Conservation (phyloP, 2,888 invertebrate species). For the Blera fallax region DNA sequence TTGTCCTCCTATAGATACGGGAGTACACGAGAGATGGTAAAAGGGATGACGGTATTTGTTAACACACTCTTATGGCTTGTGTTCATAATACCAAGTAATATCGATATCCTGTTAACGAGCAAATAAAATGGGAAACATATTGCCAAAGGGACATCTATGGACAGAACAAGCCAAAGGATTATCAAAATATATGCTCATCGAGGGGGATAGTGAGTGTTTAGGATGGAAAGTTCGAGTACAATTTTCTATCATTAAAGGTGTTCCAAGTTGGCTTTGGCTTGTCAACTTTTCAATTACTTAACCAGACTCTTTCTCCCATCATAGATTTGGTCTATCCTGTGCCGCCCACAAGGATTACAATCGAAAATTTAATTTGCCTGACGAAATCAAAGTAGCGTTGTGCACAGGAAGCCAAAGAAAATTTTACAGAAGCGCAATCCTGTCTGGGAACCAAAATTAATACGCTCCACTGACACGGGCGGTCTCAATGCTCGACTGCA, state of each 20-base stretch:
- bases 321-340: background rate
- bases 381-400: slow-evolving; percentile 7
- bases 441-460: slow-evolving; percentile 39
- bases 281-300: slow-evolving; percentile 38
- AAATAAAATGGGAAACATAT: slow-evolving; percentile 33
- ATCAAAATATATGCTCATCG: background rate
- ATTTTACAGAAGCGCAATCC: slow-evolving; percentile 8
- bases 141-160: slow-evolving; percentile 4
- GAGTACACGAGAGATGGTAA: background rate
- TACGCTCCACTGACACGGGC: slow-evolving; percentile 49
- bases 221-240: background rate
- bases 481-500: slow-evolving; percentile 48
- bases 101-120: slow-evolving; percentile 55
- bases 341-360: background rate
- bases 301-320: background rate
- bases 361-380: slow-evolving; percentile 14
- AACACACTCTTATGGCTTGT: slow-evolving; percentile 36
- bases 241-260: background rate
- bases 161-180: background rate
- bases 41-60: slow-evolving; percentile 1
- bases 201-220: background rate
- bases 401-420: slow-evolving; percentile 28
- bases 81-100: slow-evolving; percentile 38
- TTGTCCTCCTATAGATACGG: no score
- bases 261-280: background rate